Conservation (phyloP, 2,888 invertebrate genomes). For the Nowickia ferox region DNA sequence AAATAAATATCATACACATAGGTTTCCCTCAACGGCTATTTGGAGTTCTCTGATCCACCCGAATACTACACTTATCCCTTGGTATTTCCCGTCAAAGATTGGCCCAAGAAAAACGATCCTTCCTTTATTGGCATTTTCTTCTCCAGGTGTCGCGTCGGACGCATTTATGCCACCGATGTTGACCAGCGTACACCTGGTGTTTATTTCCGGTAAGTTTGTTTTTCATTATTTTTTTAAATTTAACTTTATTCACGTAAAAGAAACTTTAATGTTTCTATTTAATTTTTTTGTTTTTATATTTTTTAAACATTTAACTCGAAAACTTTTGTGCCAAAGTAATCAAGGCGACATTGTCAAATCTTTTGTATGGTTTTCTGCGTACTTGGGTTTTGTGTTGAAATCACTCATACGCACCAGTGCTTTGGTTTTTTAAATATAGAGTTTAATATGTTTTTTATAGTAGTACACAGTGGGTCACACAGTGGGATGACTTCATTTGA, state of each 20-base stretch:
- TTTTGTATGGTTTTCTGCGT: too few species aligned
- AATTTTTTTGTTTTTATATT: too few species aligned
- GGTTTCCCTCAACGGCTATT: constrained; percentile 91
- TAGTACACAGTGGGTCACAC: too few species aligned
- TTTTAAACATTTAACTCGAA: too few species aligned
- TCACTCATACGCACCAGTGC: too few species aligned
- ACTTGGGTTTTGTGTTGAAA: too few species aligned
- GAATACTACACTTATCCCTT: constrained; percentile 92
- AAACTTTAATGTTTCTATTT: too few species aligned
- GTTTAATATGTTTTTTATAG: too few species aligned
- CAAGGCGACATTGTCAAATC: too few species aligned
- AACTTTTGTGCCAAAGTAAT: too few species aligned
- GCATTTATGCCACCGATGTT: constrained; percentile 87
- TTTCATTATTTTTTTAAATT: not conserved
- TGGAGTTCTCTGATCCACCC: constrained; percentile 96
- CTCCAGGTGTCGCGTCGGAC: constrained; percentile 93
- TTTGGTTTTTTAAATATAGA: too few species aligned
- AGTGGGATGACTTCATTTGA: too few species aligned
- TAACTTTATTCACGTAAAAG: not conserved
- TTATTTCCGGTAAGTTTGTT: constrained; percentile 87
- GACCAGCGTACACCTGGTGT: constrained; percentile 92
- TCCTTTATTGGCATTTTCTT: constrained; percentile 97
- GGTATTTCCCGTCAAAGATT: constrained; percentile 93
- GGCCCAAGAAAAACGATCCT: constrained; percentile 94
- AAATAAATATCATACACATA: constrained; percentile 79